Evolutionary conservation across 2,797 vertebrate species (phyloP).

Genomic region (Coregonus ussuriensis): DNA sequence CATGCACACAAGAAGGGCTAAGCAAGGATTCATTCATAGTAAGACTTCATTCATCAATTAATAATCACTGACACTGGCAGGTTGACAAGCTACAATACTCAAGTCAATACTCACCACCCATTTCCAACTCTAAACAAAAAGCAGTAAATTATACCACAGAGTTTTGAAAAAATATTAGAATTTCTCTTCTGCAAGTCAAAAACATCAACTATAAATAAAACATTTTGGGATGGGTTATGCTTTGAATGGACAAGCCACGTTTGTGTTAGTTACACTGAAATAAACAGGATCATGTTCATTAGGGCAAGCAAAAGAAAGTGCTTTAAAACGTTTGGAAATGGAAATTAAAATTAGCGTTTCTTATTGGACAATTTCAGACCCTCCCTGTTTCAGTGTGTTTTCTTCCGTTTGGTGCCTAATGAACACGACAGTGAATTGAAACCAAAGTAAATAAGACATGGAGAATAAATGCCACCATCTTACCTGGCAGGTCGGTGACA

Average conservation of each 20-base stretch:
- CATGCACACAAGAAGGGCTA: conserved; percentile 12
- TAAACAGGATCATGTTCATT: neutral
- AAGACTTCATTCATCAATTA: conserved; percentile 10
- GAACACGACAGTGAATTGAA: neutral
- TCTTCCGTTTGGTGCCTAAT: neutral
- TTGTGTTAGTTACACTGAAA: neutral
- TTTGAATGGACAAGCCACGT: neutral
- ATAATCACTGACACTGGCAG: neutral
- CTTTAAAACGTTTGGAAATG: neutral
- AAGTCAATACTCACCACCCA: conserved; percentile 50
- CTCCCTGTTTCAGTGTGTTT: no score
- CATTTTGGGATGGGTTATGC: neutral
- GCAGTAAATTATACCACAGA: conserved; percentile 33
- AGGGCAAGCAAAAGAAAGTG: neutral
- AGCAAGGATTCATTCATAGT: conserved; percentile 23
- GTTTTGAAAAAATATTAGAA: conserved; percentile 19
- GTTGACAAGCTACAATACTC: neutral
- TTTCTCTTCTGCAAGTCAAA: neutral
- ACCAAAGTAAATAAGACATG: conserved; percentile 1
- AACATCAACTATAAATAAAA: neutral
- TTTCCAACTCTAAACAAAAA: conserved; percentile 47
- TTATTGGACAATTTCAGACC: no score
- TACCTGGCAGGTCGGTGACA: conserved; percentile 88
- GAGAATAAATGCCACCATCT: conserved; percentile 52
- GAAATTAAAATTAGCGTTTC: neutral